Evolutionary conservation across 2,888 invertebrate species (phyloP).

Genomic region (Mesopsocus fuscifrons): DNA sequence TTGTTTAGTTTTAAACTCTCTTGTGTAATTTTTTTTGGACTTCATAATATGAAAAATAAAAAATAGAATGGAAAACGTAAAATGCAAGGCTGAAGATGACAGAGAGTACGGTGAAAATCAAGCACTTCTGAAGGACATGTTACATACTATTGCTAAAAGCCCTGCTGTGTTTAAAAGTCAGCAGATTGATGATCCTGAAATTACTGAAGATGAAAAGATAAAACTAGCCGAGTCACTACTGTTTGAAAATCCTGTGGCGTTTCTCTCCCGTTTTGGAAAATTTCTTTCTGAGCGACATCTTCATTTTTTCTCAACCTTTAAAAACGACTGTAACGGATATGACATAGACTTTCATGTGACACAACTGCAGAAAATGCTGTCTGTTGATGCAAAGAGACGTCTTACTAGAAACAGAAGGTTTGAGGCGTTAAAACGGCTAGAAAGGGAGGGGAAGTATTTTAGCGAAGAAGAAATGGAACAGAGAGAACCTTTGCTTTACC

Average conservation of each 20-base stretch:
- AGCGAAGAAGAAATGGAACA: conserved; percentile 87
- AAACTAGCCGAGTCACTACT: conserved; percentile 44
- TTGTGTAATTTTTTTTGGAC: too few species aligned
- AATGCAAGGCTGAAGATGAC: too few species aligned
- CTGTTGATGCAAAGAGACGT: conserved; percentile 27
- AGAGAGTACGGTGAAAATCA: too few species aligned
- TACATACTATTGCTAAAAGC: conserved; percentile 38
- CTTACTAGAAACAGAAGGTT: conserved; percentile 53
- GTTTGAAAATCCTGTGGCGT: conserved; percentile 42
- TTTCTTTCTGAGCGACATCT: conserved; percentile 47
- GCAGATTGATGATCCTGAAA: conserved; percentile 56
- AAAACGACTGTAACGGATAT: conserved; percentile 24
- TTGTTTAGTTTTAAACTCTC: too few species aligned
- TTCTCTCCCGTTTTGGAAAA: conserved; percentile 59
- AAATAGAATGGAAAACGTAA: too few species aligned
- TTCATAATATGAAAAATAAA: too few species aligned
- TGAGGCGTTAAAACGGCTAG: conserved; percentile 55
- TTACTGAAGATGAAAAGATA: conserved; percentile 47
- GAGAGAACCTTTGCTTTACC: conserved; percentile 74
- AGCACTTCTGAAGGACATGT: conserved; percentile 34
- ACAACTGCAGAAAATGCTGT: conserved; percentile 33
- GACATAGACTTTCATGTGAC: conserved; percentile 43
- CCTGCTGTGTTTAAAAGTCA: conserved; percentile 61
- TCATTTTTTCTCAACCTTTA: conserved; percentile 34
- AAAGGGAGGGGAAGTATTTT: conserved; percentile 57